Percentiles rank a stretch among this genome's conserved stretches.
Evolutionary conservation across 2,888 invertebrate species (phyloP).

Genomic region (Polydesmus complanatus): DNA sequence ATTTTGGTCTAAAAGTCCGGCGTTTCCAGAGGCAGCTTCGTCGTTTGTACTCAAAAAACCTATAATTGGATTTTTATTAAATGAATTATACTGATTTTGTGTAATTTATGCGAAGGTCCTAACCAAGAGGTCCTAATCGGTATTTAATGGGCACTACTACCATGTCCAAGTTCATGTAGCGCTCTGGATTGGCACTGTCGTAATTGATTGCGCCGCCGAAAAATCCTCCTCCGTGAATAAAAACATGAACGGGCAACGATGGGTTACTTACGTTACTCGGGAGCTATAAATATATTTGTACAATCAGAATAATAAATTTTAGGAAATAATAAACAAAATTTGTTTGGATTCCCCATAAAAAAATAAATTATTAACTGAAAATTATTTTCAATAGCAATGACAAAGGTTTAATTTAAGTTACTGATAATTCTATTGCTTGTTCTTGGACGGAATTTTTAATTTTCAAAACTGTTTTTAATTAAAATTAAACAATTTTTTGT

Average conservation of each 20-base stretch:
- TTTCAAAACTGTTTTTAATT: too few relatives aligned
- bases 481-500: not conserved
- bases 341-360: too few relatives aligned
- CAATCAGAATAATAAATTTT: too few relatives aligned
- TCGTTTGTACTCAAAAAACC: not conserved
- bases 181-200: not conserved
- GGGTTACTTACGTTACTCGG: not conserved
- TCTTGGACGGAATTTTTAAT: too few relatives aligned
- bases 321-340: too few relatives aligned
- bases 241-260: conserved; percentile 5
- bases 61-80: not conserved
- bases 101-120: not conserved
- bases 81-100: not conserved
- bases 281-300: not conserved
- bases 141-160: conserved; percentile 14
- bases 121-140: conserved; percentile 12
- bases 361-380: too few relatives aligned
- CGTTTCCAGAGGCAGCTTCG: not conserved
- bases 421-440: too few relatives aligned
- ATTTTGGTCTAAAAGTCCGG: not conserved
- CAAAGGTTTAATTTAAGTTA: too few relatives aligned
- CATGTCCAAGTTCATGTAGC: conserved; percentile 10
- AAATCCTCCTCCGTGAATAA: conserved; percentile 13
- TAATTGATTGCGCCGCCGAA: not conserved
- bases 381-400: too few relatives aligned